phyloP scores from a whole-genome alignment of 2,888 invertebrate genomes.

The Volucella inflata region DNA sequence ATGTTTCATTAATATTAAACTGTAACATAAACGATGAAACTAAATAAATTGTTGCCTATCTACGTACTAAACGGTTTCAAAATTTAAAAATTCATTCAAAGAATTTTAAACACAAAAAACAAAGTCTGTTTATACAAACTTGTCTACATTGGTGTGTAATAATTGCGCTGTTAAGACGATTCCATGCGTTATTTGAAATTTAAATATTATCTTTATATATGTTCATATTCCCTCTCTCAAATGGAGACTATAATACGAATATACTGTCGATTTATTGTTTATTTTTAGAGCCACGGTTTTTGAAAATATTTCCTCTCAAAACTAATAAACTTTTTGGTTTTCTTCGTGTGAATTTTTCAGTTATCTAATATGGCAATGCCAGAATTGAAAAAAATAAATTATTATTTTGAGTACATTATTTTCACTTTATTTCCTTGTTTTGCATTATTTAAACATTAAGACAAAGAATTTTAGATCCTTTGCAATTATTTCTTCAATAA shows the following conservation, averaged over 20 bases:
- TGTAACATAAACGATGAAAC: slow-evolving; percentile 8
- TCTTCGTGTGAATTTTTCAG: slow-evolving; percentile 9
- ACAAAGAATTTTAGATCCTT: too few relatives aligned
- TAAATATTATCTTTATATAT: slow-evolving; percentile 34
- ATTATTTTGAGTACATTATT: too few relatives aligned
- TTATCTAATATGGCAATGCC: background rate
- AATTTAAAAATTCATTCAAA: slow-evolving; percentile 17
- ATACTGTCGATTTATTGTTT: slow-evolving; percentile 48
- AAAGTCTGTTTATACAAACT: background rate
- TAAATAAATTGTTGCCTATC: background rate
- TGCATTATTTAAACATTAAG: too few relatives aligned
- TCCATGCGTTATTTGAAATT: slow-evolving; percentile 38
- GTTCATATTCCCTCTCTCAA: background rate
- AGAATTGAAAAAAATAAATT: too few relatives aligned
- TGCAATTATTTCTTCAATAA: too few relatives aligned
- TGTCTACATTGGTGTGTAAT: slow-evolving; percentile 29
- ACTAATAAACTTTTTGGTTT: slow-evolving; percentile 50
- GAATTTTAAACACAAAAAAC: slow-evolving; percentile 5
- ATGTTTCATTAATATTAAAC: slow-evolving; percentile 26
- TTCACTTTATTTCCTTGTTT: too few relatives aligned
- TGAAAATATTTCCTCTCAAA: slow-evolving; percentile 53
- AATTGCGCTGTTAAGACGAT: slow-evolving; percentile 37
- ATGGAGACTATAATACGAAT: background rate
- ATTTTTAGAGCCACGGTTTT: slow-evolving; percentile 56
- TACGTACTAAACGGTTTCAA: slow-evolving; percentile 17